Evolutionary conservation across 2,113 vertebrate species (phyloP).

Genomic region (Ochotona princeps): DNA sequence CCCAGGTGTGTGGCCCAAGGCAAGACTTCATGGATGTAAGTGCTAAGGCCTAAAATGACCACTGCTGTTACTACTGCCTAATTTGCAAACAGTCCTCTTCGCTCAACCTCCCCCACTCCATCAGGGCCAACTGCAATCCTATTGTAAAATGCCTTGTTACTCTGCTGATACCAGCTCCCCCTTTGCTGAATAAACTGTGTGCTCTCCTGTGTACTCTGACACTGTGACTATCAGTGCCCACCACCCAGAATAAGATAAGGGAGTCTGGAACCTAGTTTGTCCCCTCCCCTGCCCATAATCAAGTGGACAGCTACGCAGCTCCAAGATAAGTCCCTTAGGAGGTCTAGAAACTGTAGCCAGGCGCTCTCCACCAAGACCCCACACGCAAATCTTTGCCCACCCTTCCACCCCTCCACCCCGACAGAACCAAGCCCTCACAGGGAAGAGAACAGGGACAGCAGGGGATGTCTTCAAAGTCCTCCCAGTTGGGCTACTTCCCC

Average conservation of each 20-base stretch:
- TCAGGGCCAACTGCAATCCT: background rate
- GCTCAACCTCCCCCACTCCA: too few species aligned
- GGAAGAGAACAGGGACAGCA: background rate
- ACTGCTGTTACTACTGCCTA: background rate
- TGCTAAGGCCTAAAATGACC: background rate
- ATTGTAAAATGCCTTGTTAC: background rate
- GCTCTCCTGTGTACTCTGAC: background rate
- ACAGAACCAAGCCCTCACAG: background rate
- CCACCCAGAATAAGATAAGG: conserved; percentile 43
- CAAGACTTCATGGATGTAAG: background rate
- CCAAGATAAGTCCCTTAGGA: conserved; percentile 38
- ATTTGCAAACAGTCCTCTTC: background rate
- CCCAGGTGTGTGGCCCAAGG: background rate
- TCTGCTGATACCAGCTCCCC: background rate
- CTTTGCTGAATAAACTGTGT: background rate
- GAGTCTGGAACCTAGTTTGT: background rate
- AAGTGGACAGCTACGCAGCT: background rate
- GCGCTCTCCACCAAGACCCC: background rate
- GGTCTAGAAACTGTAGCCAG: background rate
- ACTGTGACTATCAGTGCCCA: background rate
- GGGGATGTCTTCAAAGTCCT: background rate
- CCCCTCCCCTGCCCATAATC: background rate
- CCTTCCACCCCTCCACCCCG: background rate
- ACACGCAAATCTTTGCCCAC: background rate
- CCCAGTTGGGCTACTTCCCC: background rate